Percentiles rank a stretch among this genome's conserved stretches.
These are phyloP conservation scores for Argyresthia goedartella DNA, from an alignment of 2,888 invertebrate species.

Conservation along the genomic window DNA sequence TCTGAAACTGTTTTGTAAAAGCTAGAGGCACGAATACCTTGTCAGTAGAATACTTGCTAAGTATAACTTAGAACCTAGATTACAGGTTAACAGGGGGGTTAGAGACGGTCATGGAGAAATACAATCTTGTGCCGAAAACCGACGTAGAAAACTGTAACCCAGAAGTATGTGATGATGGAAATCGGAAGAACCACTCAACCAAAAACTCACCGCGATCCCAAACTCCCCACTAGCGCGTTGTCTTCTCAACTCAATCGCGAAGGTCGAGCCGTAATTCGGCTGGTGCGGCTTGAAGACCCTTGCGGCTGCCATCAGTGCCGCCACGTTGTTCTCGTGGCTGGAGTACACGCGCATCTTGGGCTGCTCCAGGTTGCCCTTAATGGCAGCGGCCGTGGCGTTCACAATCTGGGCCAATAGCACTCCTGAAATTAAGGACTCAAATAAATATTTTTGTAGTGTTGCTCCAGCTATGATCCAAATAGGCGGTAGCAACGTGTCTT, in stretches of 20 bases:
- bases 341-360: constrained; percentile 64
- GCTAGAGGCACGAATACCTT: neutral
- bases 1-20: neutral
- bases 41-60: neutral
- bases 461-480: too few species aligned
- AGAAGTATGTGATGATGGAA: too few species aligned
- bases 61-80: too few species aligned
- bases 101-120: too few species aligned
- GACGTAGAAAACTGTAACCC: too few species aligned
- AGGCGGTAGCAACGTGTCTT: too few species aligned
- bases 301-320: constrained; percentile 67
- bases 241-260: constrained; percentile 65
- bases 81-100: too few species aligned
- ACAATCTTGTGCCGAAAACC: too few species aligned
- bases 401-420: constrained; percentile 60
- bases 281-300: constrained; percentile 68
- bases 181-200: too few species aligned
- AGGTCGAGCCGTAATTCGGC: constrained; percentile 68
- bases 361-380: constrained; percentile 40
- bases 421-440: constrained; percentile 29
- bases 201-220: constrained; percentile 59
- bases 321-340: constrained; percentile 76
- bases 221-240: constrained; percentile 27
- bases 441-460: too few species aligned
- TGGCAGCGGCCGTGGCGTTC: constrained; percentile 46